Conservation (phyloP, 2,797 vertebrate genomes). For the Amblyopsis hoosieri region DNA sequence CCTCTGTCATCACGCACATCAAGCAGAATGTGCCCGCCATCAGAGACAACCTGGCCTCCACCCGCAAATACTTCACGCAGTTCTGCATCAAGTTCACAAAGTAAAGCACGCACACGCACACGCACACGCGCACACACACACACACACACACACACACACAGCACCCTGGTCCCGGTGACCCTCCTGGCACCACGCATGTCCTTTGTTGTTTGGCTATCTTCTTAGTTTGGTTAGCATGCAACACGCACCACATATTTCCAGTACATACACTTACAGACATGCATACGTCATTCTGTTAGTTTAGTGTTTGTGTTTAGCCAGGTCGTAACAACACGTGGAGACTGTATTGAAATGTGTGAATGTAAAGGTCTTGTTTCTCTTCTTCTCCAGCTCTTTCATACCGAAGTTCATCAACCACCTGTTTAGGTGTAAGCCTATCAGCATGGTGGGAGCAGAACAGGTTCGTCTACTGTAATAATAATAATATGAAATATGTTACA, state of each 20-base stretch:
- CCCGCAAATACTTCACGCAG: constrained; percentile 98
- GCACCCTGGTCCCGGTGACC: background rate
- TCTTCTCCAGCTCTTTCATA: constrained; percentile 89
- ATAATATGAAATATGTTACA: too few relatives aligned
- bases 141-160: background rate
- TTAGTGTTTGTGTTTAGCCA: too few relatives aligned
- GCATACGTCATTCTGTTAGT: too few relatives aligned
- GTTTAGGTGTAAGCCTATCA: constrained; percentile 98
- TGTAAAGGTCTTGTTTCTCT: constrained; percentile 18
- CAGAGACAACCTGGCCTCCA: constrained; percentile 95
- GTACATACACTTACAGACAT: too few relatives aligned
- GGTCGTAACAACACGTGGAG: background rate
- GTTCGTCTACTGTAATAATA: constrained; percentile 67
- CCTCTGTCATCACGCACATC: constrained; percentile 96
- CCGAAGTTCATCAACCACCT: constrained; percentile 99
- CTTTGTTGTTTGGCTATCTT: background rate
- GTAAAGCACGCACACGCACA: constrained; percentile 63
- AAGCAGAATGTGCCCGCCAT: constrained; percentile 98
- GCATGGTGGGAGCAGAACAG: constrained; percentile 99
- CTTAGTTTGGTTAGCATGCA: too few relatives aligned
- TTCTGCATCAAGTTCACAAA: constrained; percentile 99
- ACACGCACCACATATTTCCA: too few relatives aligned
- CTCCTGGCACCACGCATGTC: background rate
- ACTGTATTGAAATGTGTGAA: background rate
- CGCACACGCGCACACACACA: constrained; percentile 6